Conservation (phyloP, 2,113 vertebrate genomes). For the Pogonocichla stellata region DNA sequence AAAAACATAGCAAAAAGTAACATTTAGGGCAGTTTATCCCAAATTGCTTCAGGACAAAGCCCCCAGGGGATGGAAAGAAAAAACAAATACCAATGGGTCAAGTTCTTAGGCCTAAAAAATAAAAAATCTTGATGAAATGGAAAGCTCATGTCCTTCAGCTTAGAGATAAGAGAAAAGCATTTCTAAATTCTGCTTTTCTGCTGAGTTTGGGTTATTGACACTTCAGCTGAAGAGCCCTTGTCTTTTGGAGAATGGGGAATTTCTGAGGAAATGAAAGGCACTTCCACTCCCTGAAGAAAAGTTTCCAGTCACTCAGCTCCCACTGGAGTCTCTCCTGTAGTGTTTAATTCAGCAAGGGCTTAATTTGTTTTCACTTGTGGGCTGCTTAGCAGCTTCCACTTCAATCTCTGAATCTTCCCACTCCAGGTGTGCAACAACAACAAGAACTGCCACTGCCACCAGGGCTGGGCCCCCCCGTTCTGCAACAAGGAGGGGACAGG, state of each 20-base stretch:
- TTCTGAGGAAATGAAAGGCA: background rate
- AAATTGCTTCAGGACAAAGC: background rate
- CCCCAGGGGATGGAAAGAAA: background rate
- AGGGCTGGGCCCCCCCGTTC: conserved; percentile 88
- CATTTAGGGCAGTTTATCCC: background rate
- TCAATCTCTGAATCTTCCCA: background rate
- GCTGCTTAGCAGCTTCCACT: background rate
- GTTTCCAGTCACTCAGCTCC: background rate
- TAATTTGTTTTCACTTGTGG: background rate
- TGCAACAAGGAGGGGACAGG: conserved; percentile 83
- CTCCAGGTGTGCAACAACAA: conserved; percentile 95
- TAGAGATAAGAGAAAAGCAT: background rate
- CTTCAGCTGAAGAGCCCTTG: background rate
- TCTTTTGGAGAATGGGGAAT: background rate
- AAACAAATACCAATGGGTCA: background rate
- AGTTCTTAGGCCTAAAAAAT: background rate
- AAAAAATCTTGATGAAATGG: background rate
- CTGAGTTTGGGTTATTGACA: background rate
- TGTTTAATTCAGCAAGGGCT: background rate
- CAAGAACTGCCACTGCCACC: conserved; percentile 90
- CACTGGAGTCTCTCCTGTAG: background rate
- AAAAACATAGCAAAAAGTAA: background rate
- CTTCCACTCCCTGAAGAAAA: background rate
- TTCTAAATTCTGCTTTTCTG: background rate
- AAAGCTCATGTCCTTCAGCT: background rate